Percentiles rank a stretch among this genome's conserved stretches.
Evolutionary conservation across 2,797 vertebrate species (phyloP).

Genomic region (Synanceia verrucosa): DNA sequence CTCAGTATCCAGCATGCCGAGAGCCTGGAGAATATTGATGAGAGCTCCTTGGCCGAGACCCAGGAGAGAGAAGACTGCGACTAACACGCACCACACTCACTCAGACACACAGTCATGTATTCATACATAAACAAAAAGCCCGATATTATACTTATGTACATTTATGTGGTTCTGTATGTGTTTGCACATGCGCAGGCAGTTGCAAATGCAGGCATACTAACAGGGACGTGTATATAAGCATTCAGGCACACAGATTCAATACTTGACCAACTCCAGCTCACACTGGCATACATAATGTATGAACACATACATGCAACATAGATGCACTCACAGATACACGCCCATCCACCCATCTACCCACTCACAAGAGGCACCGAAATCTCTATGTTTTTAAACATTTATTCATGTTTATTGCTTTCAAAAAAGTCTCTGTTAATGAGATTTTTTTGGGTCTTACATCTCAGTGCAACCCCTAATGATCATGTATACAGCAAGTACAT

Average conservation of each 20-base stretch:
- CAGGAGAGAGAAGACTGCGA: constrained; percentile 84
- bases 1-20: constrained; percentile 92
- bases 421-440: neutral
- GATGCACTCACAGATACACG: constrained; percentile 21
- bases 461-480: neutral
- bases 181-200: constrained; percentile 24
- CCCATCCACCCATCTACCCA: constrained; percentile 1
- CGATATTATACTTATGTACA: constrained; percentile 29
- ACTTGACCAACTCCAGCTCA: constrained; percentile 22
- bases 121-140: constrained; percentile 33
- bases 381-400: constrained; percentile 18
- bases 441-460: constrained; percentile 16
- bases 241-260: constrained; percentile 43
- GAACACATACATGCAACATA: constrained; percentile 30
- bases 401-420: neutral
- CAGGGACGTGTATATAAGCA: constrained; percentile 27
- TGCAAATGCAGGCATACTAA: constrained; percentile 29
- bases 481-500: neutral
- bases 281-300: constrained; percentile 34
- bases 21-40: constrained; percentile 96
- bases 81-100: constrained; percentile 58
- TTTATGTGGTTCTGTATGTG: constrained; percentile 36
- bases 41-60: constrained; percentile 88
- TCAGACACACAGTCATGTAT: constrained; percentile 3
- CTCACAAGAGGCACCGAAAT: constrained; percentile 8